Conservation (phyloP, 2,797 vertebrate genomes). For the Paratrypauchen microcephalus region DNA sequence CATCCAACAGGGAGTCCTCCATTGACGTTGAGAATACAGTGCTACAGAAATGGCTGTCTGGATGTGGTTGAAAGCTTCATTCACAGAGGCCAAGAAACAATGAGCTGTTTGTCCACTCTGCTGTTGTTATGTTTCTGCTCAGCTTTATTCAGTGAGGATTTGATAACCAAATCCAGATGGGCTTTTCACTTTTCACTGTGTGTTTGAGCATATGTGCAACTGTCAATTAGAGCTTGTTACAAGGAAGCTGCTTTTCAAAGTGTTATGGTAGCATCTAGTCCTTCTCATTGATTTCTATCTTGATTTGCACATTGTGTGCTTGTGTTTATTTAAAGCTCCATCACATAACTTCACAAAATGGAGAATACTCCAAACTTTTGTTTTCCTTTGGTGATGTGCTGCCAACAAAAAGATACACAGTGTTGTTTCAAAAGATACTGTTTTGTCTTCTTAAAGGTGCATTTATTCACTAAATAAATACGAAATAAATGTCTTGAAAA, state of each 20-base stretch:
- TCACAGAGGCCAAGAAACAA: conserved; percentile 65
- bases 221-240: conserved; percentile 69
- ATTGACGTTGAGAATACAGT: conserved; percentile 29
- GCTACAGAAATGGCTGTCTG: conserved; percentile 44
- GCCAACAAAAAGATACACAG: no score
- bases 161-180: conserved; percentile 74
- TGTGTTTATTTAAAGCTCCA: neutral
- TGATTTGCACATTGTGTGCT: conserved; percentile 12
- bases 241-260: conserved; percentile 57
- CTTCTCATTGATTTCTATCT: conserved; percentile 29
- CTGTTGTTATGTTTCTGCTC: conserved; percentile 67
- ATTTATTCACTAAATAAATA: neutral
- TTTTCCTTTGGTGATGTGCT: no score
- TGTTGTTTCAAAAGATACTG: neutral
- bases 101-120: conserved; percentile 50
- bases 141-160: conserved; percentile 61
- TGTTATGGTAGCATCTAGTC: conserved; percentile 39
- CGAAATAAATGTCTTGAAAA: neutral
- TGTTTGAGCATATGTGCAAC: conserved; percentile 24
- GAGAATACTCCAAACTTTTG: no score
- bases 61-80: conserved; percentile 57
- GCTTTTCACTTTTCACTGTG: conserved; percentile 56
- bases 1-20: conserved; percentile 33
- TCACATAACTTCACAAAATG: no score
- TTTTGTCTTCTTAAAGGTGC: neutral